A percentile compares a stretch with the other conserved stretches of the same genome.
These are phyloP conservation scores for Clavelina lepadiformis DNA, from an alignment of 23 tunicate species.

Conservation along the genomic window DNA sequence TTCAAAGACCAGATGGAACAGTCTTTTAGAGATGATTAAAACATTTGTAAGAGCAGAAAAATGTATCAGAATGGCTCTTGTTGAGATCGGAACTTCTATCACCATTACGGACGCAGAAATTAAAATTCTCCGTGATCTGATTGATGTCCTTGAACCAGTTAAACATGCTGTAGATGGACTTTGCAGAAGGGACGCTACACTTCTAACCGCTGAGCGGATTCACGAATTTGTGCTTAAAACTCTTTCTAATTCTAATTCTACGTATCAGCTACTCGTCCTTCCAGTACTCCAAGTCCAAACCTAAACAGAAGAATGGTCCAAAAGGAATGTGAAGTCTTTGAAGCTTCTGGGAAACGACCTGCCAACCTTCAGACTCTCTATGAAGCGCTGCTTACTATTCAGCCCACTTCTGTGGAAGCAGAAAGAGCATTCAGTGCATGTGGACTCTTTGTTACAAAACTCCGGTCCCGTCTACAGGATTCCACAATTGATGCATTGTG, in stretches of 20 bases:
- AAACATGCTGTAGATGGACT: slow-evolving; percentile 36
- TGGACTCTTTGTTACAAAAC: slow-evolving; percentile 46
- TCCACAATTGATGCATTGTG: slow-evolving; percentile 40
- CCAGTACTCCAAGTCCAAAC: slow-evolving; percentile 35
- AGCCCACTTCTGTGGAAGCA: slow-evolving; percentile 66
- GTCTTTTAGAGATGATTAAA: slow-evolving; percentile 45
- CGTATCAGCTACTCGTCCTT: slow-evolving; percentile 28
- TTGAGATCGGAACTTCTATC: slow-evolving; percentile 18
- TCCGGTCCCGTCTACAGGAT: slow-evolving; percentile 38
- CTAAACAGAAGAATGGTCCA: slow-evolving; percentile 39
- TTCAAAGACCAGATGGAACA: slow-evolving; percentile 45
- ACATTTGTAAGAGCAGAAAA: slow-evolving; percentile 23
- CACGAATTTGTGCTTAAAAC: slow-evolving; percentile 31
- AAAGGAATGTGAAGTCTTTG: slow-evolving; percentile 42
- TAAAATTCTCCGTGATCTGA: slow-evolving; percentile 30
- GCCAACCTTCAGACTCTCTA: slow-evolving; percentile 40
- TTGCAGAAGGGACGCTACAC: slow-evolving; percentile 35
- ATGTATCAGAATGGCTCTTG: slow-evolving; percentile 33
- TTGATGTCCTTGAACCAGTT: slow-evolving; percentile 49
- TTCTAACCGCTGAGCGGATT: slow-evolving; percentile 50
- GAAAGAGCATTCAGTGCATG: slow-evolving; percentile 56
- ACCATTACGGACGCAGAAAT: slow-evolving; percentile 22
- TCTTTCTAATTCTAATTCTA: slow-evolving; percentile 37
- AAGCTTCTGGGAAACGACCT: slow-evolving; percentile 49
- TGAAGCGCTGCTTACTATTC: slow-evolving; percentile 51